Evolutionary conservation across 1,140 invertebrate species (phyloP), one percentile per base, ranked within the genome.

Genomic region (Fopius arisanus): DNA sequence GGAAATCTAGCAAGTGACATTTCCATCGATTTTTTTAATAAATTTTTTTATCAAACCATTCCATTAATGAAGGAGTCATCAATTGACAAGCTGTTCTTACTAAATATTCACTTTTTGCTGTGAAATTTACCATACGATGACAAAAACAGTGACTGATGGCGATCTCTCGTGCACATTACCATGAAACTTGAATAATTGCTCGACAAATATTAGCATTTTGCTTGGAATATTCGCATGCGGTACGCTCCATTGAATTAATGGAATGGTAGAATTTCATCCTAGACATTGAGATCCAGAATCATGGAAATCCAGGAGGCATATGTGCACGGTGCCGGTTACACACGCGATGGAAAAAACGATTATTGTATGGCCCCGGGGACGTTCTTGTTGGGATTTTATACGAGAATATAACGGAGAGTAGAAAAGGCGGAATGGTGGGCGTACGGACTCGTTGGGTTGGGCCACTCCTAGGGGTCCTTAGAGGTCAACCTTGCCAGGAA

Each of bases 391-490:
- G 54, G 19, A 59, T 59, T 59, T 59, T 59, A 59, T 59, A 59
- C 54, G 68, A 63, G 72, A 68, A 69, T 28, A 69, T 73, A 69
- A 67, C 68, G 68, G 72, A 70, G 28, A 63, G 59, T 73, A 73
- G 70, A 67, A 65, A 74, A 75, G 29, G 59, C 31, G 67, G 77
- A 74, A 77, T 78, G 75, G 78, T 83, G 80, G 81, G 76, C 75
- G 81, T 81, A 83, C 84, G 81, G 84, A 78, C 79, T 81, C 80
- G 81, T 77, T 82, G 85, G 83, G 82, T 81, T 85, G 84, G 84
- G 82, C 84, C 43, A 81, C 74, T 83, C 82, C 80, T 81, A 78
- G 81, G 81, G 85, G 85, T 87, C 83, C 81, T 83, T 80, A 75
- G 84, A 85, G 85, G 85, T 87, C 84, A 87, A 80, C 77, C 66